Evolutionary conservation across 2,797 vertebrate species (phyloP).

Genomic region (Gymnocypris eckloni): DNA sequence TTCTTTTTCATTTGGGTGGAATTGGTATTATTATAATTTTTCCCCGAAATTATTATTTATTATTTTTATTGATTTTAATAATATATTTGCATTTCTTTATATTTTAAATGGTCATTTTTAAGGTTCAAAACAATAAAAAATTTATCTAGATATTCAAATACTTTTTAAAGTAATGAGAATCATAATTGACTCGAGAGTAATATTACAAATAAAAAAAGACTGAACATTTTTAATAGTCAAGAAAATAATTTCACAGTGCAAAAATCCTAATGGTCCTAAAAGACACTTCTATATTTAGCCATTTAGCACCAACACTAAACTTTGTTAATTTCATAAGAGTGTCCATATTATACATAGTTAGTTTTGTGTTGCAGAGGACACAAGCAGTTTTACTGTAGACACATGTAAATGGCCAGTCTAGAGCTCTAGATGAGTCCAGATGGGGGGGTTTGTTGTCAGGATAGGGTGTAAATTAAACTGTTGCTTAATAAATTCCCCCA

Average conservation of each 20-base stretch:
- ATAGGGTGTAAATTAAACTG: constrained; percentile 7
- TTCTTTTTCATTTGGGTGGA: neutral
- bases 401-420: neutral
- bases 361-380: constrained; percentile 1
- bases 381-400: neutral
- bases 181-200: neutral
- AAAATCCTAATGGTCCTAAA: neutral
- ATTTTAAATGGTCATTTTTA: neutral
- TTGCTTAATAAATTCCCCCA: neutral
- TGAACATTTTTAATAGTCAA: neutral
- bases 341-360: neutral
- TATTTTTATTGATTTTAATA: neutral
- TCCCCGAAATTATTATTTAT: neutral
- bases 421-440: neutral
- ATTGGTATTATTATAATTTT: neutral
- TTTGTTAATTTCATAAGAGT: neutral
- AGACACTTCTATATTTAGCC: neutral
- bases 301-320: neutral
- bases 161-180: neutral
- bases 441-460: neutral
- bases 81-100: neutral
- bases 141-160: neutral
- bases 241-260: neutral
- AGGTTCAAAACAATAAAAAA: neutral
- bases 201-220: neutral